Evolutionary conservation across 2,797 vertebrate genomes (phyloP).

Genomic region (Cercopithecus hamlyni): DNA sequence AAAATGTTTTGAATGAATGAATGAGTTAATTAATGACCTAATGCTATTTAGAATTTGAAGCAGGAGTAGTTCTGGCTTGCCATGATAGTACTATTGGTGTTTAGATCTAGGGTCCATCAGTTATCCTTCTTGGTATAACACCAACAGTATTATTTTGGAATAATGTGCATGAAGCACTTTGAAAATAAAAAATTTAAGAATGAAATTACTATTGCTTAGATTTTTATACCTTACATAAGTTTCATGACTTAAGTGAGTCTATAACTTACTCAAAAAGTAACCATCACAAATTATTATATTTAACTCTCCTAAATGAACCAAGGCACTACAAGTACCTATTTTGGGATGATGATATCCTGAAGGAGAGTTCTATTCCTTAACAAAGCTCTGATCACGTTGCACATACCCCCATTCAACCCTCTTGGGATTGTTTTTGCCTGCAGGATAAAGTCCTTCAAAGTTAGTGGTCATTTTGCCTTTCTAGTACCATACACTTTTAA

Average conservation of each 20-base stretch:
- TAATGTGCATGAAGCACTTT: background rate
- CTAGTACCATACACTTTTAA: background rate
- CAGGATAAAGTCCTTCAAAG: background rate
- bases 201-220: background rate
- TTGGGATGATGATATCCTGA: background rate
- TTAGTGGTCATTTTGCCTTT: background rate
- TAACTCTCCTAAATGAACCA: background rate
- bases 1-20: background rate
- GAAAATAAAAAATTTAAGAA: slow-evolving; percentile 27
- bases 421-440: background rate
- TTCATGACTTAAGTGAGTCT: background rate
- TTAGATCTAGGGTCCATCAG: background rate
- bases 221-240: slow-evolving; percentile 3
- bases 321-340: background rate
- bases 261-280: background rate
- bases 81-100: background rate
- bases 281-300: background rate
- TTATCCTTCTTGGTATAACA: background rate
- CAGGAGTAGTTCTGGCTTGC: background rate
- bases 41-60: background rate
- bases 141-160: background rate
- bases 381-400: background rate
- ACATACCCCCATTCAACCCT: background rate
- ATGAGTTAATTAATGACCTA: background rate
- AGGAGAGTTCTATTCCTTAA: background rate